These are phyloP conservation scores for Shinisaurus crocodilurus DNA, from an alignment of 2,113 vertebrate species.

Conservation along the genomic window DNA sequence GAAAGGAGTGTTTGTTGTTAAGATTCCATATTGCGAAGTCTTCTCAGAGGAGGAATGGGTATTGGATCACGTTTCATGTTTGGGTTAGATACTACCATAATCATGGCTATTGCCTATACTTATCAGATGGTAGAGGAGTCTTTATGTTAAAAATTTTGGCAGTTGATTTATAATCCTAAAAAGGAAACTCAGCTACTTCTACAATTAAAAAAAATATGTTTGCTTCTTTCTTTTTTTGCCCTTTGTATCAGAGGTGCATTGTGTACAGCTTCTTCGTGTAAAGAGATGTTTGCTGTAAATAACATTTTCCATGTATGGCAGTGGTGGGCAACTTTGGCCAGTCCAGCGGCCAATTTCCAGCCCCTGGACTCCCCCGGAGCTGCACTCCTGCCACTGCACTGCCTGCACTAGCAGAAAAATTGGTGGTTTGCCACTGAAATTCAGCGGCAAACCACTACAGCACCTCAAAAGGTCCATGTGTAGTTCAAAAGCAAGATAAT, in stretches of 20 bases:
- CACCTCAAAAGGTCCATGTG: too few species aligned
- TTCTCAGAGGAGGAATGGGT: neutral
- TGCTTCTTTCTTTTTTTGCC: neutral
- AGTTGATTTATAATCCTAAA: neutral
- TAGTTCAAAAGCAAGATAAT: too few species aligned
- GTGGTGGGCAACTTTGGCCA: too few species aligned
- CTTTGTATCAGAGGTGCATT: neutral
- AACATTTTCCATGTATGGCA: neutral
- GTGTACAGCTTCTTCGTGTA: constrained; percentile 1
- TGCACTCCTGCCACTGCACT: too few species aligned
- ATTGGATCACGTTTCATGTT: neutral
- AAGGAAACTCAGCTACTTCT: neutral
- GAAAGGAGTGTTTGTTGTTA: neutral
- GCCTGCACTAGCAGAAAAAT: too few species aligned
- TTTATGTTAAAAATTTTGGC: neutral
- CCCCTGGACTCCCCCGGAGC: too few species aligned
- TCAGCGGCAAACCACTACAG: too few species aligned
- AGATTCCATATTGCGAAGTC: neutral
- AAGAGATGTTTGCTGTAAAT: neutral
- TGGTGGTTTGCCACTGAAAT: too few species aligned
- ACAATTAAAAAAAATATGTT: neutral
- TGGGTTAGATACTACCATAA: neutral
- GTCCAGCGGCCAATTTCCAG: too few species aligned
- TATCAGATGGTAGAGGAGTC: neutral
- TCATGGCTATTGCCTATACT: neutral